Conservation (phyloP, 1,140 invertebrate species). For the Dermatophagoides farinae region DNA sequence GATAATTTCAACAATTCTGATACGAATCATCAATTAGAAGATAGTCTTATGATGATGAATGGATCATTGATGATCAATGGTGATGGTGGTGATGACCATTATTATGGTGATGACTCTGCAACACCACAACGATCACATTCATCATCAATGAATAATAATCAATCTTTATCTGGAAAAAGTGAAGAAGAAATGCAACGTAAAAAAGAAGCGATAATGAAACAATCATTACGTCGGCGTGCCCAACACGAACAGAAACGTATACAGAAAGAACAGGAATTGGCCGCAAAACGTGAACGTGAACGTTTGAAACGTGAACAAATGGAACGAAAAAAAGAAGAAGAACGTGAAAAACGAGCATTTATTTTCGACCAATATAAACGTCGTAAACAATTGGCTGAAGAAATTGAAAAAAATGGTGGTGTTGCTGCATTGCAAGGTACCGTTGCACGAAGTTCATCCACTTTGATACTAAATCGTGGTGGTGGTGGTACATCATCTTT, state of each 20-base stretch:
- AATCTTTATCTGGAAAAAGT: not conserved
- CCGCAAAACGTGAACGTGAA: constrained; percentile 42
- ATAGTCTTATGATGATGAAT: not conserved
- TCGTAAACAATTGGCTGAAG: constrained; percentile 79
- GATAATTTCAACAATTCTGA: constrained; percentile 27
- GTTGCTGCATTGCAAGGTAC: not conserved
- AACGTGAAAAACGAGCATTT: constrained; percentile 53
- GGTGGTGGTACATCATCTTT: not conserved
- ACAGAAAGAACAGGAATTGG: constrained; percentile 57
- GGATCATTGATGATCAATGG: constrained; percentile 32
- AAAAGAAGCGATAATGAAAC: constrained; percentile 64
- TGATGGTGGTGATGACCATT: not conserved
- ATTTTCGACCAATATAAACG: constrained; percentile 87
- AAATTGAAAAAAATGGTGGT: constrained; percentile 32
- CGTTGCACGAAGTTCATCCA: not conserved
- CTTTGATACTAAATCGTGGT: constrained; percentile 6
- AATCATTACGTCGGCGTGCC: constrained; percentile 62
- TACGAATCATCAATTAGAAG: not conserved
- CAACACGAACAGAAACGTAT: constrained; percentile 44
- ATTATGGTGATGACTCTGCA: not conserved
- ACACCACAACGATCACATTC: not conserved
- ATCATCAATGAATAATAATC: no score
- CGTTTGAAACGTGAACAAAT: constrained; percentile 44
- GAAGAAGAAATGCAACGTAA: constrained; percentile 72
- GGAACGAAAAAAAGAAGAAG: constrained; percentile 67